phyloP scores from a whole-genome alignment of 2,113 vertebrate genomes.

The Epinephelus fuscoguttatus region DNA sequence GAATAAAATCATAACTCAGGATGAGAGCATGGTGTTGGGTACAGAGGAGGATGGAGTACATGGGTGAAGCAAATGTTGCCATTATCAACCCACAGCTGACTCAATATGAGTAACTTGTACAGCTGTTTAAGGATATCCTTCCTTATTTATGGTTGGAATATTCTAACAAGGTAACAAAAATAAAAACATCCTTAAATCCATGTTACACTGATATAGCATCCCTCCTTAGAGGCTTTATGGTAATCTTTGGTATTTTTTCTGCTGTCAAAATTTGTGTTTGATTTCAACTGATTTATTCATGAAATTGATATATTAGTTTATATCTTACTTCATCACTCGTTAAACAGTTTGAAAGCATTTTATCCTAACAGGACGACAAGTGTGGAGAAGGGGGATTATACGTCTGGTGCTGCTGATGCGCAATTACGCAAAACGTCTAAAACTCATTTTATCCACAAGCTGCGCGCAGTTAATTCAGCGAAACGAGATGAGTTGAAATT shows the following conservation, averaged over 20 bases:
- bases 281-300: background rate
- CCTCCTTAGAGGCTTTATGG: background rate
- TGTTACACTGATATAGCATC: background rate
- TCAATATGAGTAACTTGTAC: background rate
- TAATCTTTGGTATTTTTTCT: background rate
- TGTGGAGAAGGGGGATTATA: background rate
- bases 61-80: background rate
- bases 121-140: background rate
- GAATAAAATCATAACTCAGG: background rate
- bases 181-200: background rate
- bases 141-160: background rate
- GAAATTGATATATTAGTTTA: background rate
- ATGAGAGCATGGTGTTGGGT: background rate
- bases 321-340: background rate
- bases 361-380: background rate
- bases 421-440: slow-evolving; percentile 57
- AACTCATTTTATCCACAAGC: background rate
- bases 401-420: slow-evolving; percentile 13
- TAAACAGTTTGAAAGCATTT: slow-evolving; percentile 6
- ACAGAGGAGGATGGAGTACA: background rate
- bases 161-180: background rate
- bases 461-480: background rate
- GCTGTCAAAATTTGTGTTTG: background rate
- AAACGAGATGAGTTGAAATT: background rate
- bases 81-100: background rate